Percentiles rank a stretch among this genome's conserved stretches.
Evolutionary conservation across 2,888 invertebrate species (phyloP).

Genomic region (Malacosoma neustria): DNA sequence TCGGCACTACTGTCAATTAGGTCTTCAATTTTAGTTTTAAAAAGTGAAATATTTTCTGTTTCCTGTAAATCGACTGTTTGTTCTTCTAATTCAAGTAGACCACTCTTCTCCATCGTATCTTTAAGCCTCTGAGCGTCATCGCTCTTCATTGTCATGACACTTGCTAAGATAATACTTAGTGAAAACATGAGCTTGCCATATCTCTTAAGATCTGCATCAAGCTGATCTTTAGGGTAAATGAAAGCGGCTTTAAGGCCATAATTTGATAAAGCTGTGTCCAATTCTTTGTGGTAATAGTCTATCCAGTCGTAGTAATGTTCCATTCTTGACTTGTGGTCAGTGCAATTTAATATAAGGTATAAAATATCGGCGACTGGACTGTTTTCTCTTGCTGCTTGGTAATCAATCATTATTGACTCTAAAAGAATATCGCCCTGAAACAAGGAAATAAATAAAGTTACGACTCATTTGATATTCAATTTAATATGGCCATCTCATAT

Average conservation of each 20-base stretch:
- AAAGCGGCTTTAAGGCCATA: conserved; percentile 18
- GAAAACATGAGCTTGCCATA: conserved; percentile 19
- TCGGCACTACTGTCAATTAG: conserved; percentile 20
- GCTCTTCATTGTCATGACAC: conserved; percentile 14
- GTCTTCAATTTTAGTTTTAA: conserved; percentile 18
- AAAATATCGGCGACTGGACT: conserved; percentile 7
- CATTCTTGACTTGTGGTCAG: conserved; percentile 8
- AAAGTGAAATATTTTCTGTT: conserved; percentile 10
- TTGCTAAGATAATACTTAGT: conserved; percentile 13
- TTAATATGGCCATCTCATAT: too few relatives aligned
- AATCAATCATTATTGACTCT: conserved; percentile 9
- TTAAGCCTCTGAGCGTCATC: conserved; percentile 18
- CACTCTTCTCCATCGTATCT: conserved; percentile 7
- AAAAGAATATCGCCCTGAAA: conserved; percentile 1
- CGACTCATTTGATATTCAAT: too few relatives aligned
- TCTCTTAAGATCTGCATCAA: conserved; percentile 24
- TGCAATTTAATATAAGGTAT: conserved; percentile 11
- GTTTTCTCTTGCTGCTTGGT: conserved; percentile 8
- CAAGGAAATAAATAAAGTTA: not conserved
- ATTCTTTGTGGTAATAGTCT: conserved; percentile 21
- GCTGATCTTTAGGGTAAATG: conserved; percentile 20
- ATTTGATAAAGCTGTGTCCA: conserved; percentile 18
- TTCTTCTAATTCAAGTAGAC: not conserved
- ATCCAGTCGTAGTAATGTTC: conserved; percentile 17
- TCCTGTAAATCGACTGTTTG: conserved; percentile 2